phyloP scores from a whole-genome alignment of 2,888 invertebrate genomes.

The Anoplius nigerrimus region DNA sequence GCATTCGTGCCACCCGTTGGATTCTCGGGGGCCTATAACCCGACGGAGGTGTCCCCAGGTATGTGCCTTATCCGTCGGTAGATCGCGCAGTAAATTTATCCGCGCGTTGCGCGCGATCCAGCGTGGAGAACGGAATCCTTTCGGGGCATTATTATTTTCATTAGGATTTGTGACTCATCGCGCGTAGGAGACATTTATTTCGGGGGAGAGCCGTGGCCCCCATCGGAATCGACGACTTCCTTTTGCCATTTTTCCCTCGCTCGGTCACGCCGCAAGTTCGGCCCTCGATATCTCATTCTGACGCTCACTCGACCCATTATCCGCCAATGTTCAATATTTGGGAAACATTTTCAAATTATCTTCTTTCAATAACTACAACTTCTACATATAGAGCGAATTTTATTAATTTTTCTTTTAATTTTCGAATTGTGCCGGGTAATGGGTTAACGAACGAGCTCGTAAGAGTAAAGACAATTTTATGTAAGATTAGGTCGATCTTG shows the following conservation, averaged over 20 bases:
- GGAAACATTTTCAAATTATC: no score
- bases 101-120: slow-evolving; percentile 56
- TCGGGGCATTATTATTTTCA: slow-evolving; percentile 66
- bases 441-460: no score
- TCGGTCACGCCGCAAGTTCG: no score
- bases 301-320: no score
- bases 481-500: no score
- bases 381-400: no score
- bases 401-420: no score
- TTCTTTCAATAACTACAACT: no score
- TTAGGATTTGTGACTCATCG: slow-evolving; percentile 72
- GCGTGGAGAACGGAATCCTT: slow-evolving; percentile 50
- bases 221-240: slow-evolving; percentile 15
- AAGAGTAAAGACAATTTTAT: no score
- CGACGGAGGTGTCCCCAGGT: slow-evolving; percentile 74
- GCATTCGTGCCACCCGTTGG: slow-evolving; percentile 62
- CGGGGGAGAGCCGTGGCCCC: slow-evolving; percentile 15
- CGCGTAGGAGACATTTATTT: slow-evolving; percentile 53
- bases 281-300: no score
- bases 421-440: no score
- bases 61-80: slow-evolving; percentile 67
- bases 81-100: slow-evolving; percentile 73
- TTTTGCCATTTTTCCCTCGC: not conserved
- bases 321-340: no score
- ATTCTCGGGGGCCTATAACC: slow-evolving; percentile 69